Evolutionary conservation across 2,888 invertebrate species (phyloP).

Genomic region (Drosophila mercatorum): DNA sequence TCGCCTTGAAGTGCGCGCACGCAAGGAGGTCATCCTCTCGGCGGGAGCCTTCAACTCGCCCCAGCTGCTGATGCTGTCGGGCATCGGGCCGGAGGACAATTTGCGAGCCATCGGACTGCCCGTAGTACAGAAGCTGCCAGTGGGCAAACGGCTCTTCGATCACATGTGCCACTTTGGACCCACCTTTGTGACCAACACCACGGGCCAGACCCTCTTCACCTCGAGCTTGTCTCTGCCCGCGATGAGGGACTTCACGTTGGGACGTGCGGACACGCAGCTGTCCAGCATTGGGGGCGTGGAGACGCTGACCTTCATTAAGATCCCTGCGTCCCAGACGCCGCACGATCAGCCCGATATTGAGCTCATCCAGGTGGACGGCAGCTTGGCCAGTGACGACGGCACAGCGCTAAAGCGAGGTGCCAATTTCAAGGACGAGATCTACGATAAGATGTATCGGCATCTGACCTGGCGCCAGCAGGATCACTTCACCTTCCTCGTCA

Average conservation of each 20-base stretch:
- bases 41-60: constrained; percentile 95
- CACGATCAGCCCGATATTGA: constrained; percentile 89
- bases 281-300: constrained; percentile 87
- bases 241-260: constrained; percentile 63
- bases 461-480: constrained; percentile 85
- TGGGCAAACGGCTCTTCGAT: constrained; percentile 88
- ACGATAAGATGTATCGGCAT: constrained; percentile 86
- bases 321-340: constrained; percentile 86
- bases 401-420: constrained; percentile 86
- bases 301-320: constrained; percentile 88
- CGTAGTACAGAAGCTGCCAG: constrained; percentile 88
- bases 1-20: constrained; percentile 86
- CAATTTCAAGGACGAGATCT: constrained; percentile 86
- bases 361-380: constrained; percentile 88
- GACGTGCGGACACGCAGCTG: constrained; percentile 85
- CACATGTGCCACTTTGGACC: constrained; percentile 84
- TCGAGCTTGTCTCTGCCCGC: constrained; percentile 42
- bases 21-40: constrained; percentile 92
- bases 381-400: constrained; percentile 87
- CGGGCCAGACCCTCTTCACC: constrained; percentile 67
- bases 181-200: constrained; percentile 82
- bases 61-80: constrained; percentile 95
- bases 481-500: constrained; percentile 88
- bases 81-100: constrained; percentile 87
- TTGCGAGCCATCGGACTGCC: constrained; percentile 86